Conservation (phyloP, 2,797 vertebrate genomes). For the Silurus aristotelis region DNA sequence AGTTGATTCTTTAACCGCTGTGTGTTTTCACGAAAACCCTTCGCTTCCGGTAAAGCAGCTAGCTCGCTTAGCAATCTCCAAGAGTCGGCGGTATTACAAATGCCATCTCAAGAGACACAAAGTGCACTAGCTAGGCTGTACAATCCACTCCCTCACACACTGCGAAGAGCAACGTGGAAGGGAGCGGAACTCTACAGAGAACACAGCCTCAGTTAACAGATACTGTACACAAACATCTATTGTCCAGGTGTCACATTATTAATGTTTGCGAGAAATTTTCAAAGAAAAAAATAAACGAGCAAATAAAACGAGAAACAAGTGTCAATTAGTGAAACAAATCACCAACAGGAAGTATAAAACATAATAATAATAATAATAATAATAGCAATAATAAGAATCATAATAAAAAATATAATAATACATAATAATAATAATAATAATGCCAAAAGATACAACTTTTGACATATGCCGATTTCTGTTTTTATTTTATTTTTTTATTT, state of each 20-base stretch:
- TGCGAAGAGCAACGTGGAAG: neutral
- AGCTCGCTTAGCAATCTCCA: neutral
- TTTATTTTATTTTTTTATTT: neutral
- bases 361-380: no score
- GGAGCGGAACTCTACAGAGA: neutral
- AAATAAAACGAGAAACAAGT: neutral
- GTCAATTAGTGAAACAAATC: neutral
- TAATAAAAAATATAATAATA: neutral
- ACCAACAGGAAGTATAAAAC: neutral
- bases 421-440: neutral
- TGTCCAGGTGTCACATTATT: neutral
- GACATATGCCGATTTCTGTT: neutral
- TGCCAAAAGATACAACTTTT: neutral
- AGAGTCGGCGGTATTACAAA: neutral
- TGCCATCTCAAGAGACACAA: neutral
- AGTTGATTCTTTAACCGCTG: neutral
- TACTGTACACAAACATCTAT: neutral
- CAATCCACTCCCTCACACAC: neutral
- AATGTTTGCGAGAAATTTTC: neutral
- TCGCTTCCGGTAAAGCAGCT: neutral
- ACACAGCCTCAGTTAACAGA: neutral
- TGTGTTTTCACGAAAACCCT: neutral
- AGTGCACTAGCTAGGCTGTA: slow-evolving; percentile 14
- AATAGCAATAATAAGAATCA: neutral
- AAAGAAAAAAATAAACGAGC: neutral